These are phyloP conservation scores for roundworm (Caenorhabditis elegans) DNA, from an alignment of 1,140 invertebrate genomes.

Conservation along the genomic window DNA sequence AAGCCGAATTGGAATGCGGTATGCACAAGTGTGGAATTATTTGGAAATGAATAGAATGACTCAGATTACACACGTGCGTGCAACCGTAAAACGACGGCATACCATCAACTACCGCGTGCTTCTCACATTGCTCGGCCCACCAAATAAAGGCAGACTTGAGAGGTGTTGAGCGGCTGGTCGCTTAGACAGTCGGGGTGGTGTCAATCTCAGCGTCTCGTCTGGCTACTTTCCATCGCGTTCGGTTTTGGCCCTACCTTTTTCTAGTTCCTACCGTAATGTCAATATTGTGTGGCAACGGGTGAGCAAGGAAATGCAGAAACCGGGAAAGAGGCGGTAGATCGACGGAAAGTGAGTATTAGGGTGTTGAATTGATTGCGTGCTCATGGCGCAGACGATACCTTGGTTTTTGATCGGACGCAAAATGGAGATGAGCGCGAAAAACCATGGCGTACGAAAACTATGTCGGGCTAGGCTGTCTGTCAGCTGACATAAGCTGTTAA, in stretches of 20 bases:
- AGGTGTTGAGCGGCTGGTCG: slow-evolving; percentile 17
- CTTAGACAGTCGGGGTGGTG: background rate
- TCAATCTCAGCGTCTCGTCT: slow-evolving; percentile 15
- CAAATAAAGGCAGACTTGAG: slow-evolving; percentile 1
- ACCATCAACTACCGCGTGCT: background rate
- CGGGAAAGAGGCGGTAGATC: background rate
- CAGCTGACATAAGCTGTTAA: background rate
- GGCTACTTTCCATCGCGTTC: background rate
- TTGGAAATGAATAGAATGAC: slow-evolving; percentile 4
- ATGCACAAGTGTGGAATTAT: background rate
- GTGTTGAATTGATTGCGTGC: slow-evolving; percentile 10
- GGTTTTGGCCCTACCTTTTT: slow-evolving; percentile 23
- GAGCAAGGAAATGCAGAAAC: background rate
- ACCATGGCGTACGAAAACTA: background rate
- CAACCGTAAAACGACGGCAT: background rate
- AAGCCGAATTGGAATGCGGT: background rate
- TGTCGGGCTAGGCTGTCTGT: background rate
- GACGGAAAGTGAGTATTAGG: background rate
- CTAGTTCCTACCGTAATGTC: slow-evolving; percentile 29
- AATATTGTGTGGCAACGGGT: background rate
- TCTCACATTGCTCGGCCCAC: background rate
- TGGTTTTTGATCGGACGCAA: background rate
- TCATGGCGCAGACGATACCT: background rate
- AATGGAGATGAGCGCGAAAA: slow-evolving; percentile 1
- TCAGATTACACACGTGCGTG: slow-evolving; percentile 23